These are phyloP conservation scores for Drosophila phalerata DNA, from an alignment of 2,888 invertebrate genomes.

Conservation along the genomic window DNA sequence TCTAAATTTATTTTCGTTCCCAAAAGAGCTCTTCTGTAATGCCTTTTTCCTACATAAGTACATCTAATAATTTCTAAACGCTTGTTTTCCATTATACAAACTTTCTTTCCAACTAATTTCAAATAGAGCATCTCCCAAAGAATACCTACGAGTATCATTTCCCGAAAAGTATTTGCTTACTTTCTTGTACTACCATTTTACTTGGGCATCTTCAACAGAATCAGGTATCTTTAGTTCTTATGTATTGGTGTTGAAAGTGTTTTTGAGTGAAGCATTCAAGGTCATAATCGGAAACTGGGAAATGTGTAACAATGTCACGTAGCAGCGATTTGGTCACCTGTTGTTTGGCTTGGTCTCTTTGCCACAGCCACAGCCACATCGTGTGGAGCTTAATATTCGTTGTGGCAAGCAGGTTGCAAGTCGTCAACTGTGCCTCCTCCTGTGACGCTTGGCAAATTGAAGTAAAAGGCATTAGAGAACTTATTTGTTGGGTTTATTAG, in stretches of 20 bases:
- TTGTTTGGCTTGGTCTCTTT: constrained; percentile 18
- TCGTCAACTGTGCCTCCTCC: constrained; percentile 5
- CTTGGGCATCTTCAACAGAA: neutral
- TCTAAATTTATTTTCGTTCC: too few relatives aligned
- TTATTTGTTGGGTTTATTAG: constrained; percentile 46
- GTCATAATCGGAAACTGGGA: constrained; percentile 16
- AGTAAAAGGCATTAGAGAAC: constrained; percentile 24
- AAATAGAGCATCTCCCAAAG: neutral
- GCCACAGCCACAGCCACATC: constrained; percentile 4
- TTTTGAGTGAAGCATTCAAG: constrained; percentile 24
- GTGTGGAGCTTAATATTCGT: constrained; percentile 24
- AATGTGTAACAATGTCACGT: constrained; percentile 55
- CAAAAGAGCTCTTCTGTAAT: neutral
- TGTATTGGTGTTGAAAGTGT: neutral
- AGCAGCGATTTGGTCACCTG: constrained; percentile 57
- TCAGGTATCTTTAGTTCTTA: neutral
- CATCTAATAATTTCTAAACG: neutral
- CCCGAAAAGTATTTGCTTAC: neutral
- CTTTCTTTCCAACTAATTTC: neutral
- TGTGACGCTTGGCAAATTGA: constrained; percentile 17
- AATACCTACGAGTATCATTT: neutral
- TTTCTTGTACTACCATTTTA: neutral
- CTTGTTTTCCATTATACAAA: neutral
- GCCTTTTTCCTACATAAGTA: neutral
- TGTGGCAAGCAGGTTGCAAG: neutral